These are phyloP conservation scores for Limnephilus auricula DNA, from an alignment of 2,888 invertebrate genomes.

Conservation along the genomic window DNA sequence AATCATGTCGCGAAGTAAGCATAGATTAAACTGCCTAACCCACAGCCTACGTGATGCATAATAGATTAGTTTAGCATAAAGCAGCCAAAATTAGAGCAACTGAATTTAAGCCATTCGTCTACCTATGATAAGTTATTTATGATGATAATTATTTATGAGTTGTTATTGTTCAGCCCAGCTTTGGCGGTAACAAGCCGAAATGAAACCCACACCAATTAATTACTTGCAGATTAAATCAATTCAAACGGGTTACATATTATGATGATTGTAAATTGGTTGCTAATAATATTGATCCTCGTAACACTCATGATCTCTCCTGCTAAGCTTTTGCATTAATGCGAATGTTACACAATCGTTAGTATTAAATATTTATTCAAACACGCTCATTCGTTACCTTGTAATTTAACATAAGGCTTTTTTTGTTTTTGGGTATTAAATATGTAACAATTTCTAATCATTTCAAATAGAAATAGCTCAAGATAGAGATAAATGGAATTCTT, in stretches of 20 bases:
- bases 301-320: background rate
- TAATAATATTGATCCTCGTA: background rate
- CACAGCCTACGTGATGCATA: background rate
- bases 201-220: background rate
- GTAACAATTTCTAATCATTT: too few species aligned
- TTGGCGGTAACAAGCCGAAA: background rate
- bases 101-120: background rate
- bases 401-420: too few species aligned
- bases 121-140: background rate
- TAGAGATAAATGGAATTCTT: too few species aligned
- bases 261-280: background rate
- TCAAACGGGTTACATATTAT: background rate
- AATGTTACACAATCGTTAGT: background rate
- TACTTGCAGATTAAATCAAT: background rate
- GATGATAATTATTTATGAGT: background rate
- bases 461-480: too few species aligned
- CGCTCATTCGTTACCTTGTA: too few species aligned
- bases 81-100: background rate
- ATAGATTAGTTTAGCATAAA: background rate
- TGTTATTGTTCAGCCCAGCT: background rate
- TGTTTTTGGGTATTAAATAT: too few species aligned
- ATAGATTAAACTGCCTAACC: background rate
- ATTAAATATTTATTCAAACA: background rate
- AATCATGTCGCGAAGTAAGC: conserved; percentile 2
- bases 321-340: background rate